These are phyloP conservation scores for Pygoscelis adeliae DNA, from an alignment of 2,113 vertebrate species.

Conservation along the genomic window DNA sequence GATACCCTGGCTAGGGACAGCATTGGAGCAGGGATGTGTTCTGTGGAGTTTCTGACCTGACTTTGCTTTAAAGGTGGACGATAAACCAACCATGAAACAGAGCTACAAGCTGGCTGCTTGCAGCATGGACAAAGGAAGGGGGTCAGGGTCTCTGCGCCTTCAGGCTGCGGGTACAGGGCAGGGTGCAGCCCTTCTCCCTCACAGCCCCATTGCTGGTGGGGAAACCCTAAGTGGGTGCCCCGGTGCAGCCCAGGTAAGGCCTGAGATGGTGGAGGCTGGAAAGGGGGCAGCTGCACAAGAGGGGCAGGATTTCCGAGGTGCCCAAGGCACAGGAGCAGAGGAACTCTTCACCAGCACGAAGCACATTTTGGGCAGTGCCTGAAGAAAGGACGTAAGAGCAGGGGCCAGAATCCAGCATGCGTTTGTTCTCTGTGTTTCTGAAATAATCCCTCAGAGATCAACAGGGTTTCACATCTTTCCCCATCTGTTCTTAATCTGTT, in stretches of 20 bases:
- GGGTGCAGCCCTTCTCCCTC: neutral
- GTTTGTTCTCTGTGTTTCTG: constrained; percentile 10
- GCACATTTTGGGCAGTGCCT: neutral
- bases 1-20: neutral
- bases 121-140: neutral
- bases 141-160: neutral
- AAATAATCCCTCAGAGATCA: constrained; percentile 52
- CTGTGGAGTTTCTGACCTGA: neutral
- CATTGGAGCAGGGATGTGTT: neutral
- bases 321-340: neutral
- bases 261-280: neutral
- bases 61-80: neutral
- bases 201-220: neutral
- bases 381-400: neutral
- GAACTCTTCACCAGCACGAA: neutral
- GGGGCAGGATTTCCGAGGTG: neutral
- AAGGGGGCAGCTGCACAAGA: neutral
- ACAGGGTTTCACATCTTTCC: constrained; percentile 47
- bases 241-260: neutral
- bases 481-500: constrained; percentile 66
- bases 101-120: neutral
- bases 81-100: neutral
- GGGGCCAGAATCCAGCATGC: neutral
- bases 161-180: neutral
- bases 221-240: neutral